Percentiles rank a stretch among this genome's conserved stretches.
Conservation (phyloP, 2,113 vertebrate genomes). For the Ptyas mucosa region DNA sequence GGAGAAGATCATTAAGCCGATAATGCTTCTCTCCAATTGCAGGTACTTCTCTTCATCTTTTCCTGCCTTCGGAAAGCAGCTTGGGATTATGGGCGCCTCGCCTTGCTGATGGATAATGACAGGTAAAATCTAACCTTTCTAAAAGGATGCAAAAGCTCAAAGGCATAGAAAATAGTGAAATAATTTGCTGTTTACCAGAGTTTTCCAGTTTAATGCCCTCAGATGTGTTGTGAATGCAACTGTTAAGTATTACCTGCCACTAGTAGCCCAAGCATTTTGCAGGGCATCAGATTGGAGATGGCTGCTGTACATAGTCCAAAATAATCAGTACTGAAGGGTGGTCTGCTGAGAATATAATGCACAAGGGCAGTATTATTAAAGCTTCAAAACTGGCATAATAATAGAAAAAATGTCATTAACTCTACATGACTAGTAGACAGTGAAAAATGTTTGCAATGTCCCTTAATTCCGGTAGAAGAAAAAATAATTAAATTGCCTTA, state of each 20-base stretch:
- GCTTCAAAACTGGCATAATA: not conserved
- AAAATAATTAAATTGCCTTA: not conserved
- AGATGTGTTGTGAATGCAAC: not conserved
- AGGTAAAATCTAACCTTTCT: conserved; percentile 74
- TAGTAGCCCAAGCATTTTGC: not conserved
- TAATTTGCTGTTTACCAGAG: not conserved
- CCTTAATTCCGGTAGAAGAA: not conserved
- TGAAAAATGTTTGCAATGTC: not conserved
- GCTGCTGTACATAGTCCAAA: not conserved
- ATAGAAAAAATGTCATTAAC: not conserved
- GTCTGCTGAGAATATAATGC: not conserved
- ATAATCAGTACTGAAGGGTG: not conserved
- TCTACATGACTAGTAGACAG: not conserved
- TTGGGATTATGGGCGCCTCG: conserved; percentile 95
- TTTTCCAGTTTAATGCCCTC: not conserved
- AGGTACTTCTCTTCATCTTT: conserved; percentile 88
- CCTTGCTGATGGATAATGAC: conserved; percentile 92
- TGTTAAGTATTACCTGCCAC: not conserved
- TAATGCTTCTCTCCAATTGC: not conserved
- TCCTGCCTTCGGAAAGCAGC: conserved; percentile 96
- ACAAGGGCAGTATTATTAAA: not conserved
- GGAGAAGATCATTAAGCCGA: not conserved
- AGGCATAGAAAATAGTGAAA: not conserved
- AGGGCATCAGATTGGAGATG: not conserved
- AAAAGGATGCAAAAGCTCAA: not conserved